Base-by-base conservation (phyloP, 2,113 vertebrate species). In the Oryzias woworae region DNA sequence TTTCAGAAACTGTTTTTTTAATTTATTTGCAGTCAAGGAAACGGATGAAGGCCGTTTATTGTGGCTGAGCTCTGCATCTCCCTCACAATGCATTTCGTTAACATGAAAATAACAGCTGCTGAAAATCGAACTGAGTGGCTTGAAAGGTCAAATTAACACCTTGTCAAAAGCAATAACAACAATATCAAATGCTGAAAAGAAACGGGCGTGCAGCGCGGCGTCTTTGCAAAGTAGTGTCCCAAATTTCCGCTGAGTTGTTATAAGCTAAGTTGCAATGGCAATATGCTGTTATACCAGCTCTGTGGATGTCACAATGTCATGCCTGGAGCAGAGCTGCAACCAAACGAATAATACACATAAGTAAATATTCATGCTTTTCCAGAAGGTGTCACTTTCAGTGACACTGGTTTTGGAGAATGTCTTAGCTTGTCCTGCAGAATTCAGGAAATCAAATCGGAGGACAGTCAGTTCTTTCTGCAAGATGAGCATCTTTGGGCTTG, bases 261-360 rank as follows among this genome's bases (percentile, higher is more conserved):
- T 80, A 53, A 77, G 42, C 70, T 45, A 23, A 56, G 66, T 17
- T 68, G 75, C 69, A 50, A 75, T 56, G 71, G 77, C 81, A 80
- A 70, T 76, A 44, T 53, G 73, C 81, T 85, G 79, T 87, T 79
- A 82, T 42, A 77, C 83, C 75, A 83, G 62, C 70, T 67, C 59
- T 26, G 49, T 60, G 66, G 62, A 73, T 77, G 73, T 81, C 67
- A 78, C 52, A 62, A 55, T 69, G 70, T 52, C 73, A 78, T 64
- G 78, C 77, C 71, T 81, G n/a, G n/a, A 77, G 82, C 58, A 46
- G 42, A 12, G 68, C 80, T 62, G 66, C 57, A 80, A 68, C 77
- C 81, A 84, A 81, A 85, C 77, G 83, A 78, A 83, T 83, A 65
- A 80, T 83, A 89, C 59, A 31, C 76, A 75, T 47, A 60, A 78